A percentile compares a stretch with the other conserved stretches of the same genome.
Evolutionary conservation across 1,140 invertebrate species (phyloP).

Genomic region (Elysia chlorotica): DNA sequence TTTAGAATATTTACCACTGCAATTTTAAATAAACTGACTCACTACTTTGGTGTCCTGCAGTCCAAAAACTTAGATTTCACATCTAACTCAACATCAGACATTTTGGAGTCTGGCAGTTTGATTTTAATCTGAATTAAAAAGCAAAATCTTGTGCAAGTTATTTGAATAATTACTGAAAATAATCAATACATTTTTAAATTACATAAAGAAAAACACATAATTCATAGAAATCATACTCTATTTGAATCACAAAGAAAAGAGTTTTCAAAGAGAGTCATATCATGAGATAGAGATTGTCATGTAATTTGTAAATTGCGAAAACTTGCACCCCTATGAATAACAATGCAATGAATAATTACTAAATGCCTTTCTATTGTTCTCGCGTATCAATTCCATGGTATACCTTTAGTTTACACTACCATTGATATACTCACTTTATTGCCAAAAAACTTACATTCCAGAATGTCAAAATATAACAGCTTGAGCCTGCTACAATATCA

Average conservation of each 20-base stretch:
- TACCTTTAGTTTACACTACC: background rate
- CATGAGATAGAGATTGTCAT: background rate
- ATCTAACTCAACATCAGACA: conserved; percentile 72
- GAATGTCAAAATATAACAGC: background rate
- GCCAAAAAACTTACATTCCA: background rate
- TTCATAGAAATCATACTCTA: too few species aligned
- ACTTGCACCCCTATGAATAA: background rate
- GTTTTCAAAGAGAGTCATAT: background rate
- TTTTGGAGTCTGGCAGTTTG: conserved; percentile 66
- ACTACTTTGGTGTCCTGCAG: conserved; percentile 69
- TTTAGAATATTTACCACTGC: background rate
- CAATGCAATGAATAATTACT: background rate
- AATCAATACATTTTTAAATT: background rate
- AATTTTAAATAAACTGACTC: conserved; percentile 40
- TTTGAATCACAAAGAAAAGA: background rate
- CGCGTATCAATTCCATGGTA: background rate
- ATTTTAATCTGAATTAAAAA: conserved; percentile 15
- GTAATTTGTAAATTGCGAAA: too few species aligned
- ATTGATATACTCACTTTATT: background rate
- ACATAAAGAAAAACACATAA: too few species aligned
- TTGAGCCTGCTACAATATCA: background rate
- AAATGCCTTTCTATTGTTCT: background rate
- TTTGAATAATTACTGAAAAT: background rate
- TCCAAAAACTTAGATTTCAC: conserved; percentile 75
- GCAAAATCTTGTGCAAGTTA: background rate